Conservation (phyloP, 2,888 invertebrate species). For the Lithophane socia region DNA sequence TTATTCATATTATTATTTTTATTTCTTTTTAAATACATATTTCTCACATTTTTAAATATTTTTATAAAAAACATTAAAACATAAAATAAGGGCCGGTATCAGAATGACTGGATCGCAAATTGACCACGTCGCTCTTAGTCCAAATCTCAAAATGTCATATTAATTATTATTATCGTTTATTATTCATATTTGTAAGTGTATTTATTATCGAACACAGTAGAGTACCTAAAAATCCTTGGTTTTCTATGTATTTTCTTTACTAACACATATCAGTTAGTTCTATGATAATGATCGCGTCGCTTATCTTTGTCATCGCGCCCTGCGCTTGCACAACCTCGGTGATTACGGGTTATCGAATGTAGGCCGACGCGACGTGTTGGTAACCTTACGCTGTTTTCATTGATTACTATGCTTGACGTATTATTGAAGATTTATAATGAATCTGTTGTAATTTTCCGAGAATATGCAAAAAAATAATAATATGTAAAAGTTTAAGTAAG, state of each 20-base stretch:
- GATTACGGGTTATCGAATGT: slow-evolving; percentile 57
- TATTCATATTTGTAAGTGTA: too few relatives aligned
- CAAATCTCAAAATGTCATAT: too few relatives aligned
- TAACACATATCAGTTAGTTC: slow-evolving; percentile 35
- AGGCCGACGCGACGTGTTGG: slow-evolving; percentile 50
- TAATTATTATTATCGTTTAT: too few relatives aligned
- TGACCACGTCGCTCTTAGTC: too few relatives aligned
- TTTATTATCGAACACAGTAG: too few relatives aligned
- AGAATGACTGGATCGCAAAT: too few relatives aligned
- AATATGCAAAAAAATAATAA: neutral
- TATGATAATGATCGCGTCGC: slow-evolving; percentile 51
- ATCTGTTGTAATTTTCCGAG: slow-evolving; percentile 12
- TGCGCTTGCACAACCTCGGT: slow-evolving; percentile 53
- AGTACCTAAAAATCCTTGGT: slow-evolving; percentile 27
- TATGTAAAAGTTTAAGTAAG: too few relatives aligned
- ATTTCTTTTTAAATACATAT: too few relatives aligned
- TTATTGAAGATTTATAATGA: slow-evolving; percentile 4
- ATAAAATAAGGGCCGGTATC: too few relatives aligned
- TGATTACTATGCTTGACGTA: slow-evolving; percentile 14
- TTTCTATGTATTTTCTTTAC: slow-evolving; percentile 24
- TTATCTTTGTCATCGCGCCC: slow-evolving; percentile 50
- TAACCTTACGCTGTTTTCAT: slow-evolving; percentile 43
- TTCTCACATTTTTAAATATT: too few relatives aligned
- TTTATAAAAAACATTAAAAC: too few relatives aligned
- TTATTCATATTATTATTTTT: too few relatives aligned